These are phyloP conservation scores for Zaprionus taronus DNA, from an alignment of 1,140 invertebrate genomes.

Conservation along the genomic window DNA sequence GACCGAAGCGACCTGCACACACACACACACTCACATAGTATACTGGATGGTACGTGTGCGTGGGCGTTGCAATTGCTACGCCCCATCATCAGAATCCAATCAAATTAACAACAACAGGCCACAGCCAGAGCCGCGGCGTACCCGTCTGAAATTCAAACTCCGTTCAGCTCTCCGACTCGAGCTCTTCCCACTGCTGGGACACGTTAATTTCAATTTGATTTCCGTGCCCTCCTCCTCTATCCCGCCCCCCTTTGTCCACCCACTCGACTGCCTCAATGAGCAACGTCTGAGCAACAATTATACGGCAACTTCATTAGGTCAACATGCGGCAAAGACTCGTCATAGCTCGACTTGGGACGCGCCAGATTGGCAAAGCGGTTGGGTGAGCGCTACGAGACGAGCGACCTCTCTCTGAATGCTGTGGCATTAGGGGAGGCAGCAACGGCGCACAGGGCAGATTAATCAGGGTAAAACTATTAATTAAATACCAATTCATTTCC, in stretches of 20 bases:
- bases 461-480: slow-evolving; percentile 84
- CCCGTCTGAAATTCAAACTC: slow-evolving; percentile 36
- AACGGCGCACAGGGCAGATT: slow-evolving; percentile 76
- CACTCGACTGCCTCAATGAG: slow-evolving; percentile 23
- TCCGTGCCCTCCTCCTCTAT: slow-evolving; percentile 50
- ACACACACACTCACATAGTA: background rate
- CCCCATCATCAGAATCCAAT: slow-evolving; percentile 84
- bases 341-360: slow-evolving; percentile 28
- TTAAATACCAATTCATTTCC: slow-evolving; percentile 85
- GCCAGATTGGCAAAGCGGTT: slow-evolving; percentile 7
- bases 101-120: slow-evolving; percentile 84
- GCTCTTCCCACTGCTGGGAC: slow-evolving; percentile 27
- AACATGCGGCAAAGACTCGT: slow-evolving; percentile 61
- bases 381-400: slow-evolving; percentile 20
- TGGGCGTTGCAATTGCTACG: slow-evolving; percentile 78
- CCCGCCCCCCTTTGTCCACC: slow-evolving; percentile 10
- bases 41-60: slow-evolving; percentile 67
- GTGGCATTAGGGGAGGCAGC: slow-evolving; percentile 48
- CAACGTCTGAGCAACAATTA: slow-evolving; percentile 78
- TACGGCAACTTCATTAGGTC: slow-evolving; percentile 84
- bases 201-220: slow-evolving; percentile 85
- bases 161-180: slow-evolving; percentile 7
- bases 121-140: slow-evolving; percentile 49
- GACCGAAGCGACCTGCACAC: slow-evolving; percentile 62
- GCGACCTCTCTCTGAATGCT: slow-evolving; percentile 20